Conservation (phyloP, 2,113 vertebrate species). For the Chroicocephalus ridibundus region DNA sequence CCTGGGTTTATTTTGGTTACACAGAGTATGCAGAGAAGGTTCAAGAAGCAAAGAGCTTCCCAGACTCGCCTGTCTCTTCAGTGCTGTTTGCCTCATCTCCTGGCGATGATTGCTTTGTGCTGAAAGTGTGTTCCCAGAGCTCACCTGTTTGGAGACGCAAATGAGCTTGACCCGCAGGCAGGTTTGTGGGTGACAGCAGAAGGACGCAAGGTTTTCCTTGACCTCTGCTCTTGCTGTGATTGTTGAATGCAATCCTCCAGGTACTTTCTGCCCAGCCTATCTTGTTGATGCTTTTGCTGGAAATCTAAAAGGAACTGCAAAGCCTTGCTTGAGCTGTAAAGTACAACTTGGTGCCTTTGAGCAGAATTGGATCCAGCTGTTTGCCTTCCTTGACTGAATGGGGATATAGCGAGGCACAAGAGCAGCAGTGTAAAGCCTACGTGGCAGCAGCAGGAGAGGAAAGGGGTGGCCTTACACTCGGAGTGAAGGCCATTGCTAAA, state of each 20-base stretch:
- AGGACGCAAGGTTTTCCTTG: not conserved
- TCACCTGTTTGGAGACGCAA: not conserved
- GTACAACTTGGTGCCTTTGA: not conserved
- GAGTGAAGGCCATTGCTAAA: not conserved
- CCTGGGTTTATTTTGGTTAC: not conserved
- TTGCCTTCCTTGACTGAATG: not conserved
- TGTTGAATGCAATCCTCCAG: not conserved
- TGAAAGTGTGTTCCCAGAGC: not conserved
- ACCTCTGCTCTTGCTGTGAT: not conserved
- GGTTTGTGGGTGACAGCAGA: not conserved
- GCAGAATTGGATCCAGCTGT: not conserved
- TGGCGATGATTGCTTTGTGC: not conserved
- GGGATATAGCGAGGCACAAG: not conserved
- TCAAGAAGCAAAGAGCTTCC: not conserved
- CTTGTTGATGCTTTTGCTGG: not conserved
- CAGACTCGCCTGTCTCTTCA: not conserved
- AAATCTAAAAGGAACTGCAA: not conserved
- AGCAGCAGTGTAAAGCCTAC: not conserved
- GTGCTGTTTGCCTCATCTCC: not conserved
- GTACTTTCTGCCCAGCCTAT: not conserved
- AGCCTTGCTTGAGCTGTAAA: not conserved
- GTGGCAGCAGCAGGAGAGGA: not conserved
- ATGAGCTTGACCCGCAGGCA: not conserved
- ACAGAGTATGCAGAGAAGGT: not conserved
- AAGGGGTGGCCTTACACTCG: not conserved